These are phyloP conservation scores for Asarcornis scutulata DNA, from an alignment of 2,113 vertebrate genomes.

Conservation along the genomic window DNA sequence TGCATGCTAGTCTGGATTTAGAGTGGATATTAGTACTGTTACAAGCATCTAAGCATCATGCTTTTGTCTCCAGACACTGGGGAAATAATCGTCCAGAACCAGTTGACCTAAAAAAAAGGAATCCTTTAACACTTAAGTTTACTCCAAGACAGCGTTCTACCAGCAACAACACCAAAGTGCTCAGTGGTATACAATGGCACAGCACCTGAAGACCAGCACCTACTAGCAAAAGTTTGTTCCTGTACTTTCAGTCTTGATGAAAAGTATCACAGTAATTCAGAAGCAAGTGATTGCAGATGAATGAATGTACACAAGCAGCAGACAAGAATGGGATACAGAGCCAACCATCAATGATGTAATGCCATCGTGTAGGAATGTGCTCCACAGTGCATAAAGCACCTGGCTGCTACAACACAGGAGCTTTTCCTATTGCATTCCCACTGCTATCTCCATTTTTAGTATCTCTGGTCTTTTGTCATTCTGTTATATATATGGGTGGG, in stretches of 20 bases:
- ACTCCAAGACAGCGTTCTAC: not conserved
- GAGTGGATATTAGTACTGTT: not conserved
- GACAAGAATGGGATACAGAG: not conserved
- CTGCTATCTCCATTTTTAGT: not conserved
- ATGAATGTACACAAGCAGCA: not conserved
- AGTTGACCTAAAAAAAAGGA: not conserved
- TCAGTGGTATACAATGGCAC: not conserved
- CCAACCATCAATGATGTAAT: not conserved
- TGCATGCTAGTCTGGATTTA: not conserved
- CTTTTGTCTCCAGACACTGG: not conserved
- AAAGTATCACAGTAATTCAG: not conserved
- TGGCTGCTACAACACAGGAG: not conserved
- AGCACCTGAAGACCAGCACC: not conserved
- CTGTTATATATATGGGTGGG: not conserved
- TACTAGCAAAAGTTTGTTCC: not conserved
- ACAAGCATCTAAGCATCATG: not conserved
- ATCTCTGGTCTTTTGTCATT: not conserved
- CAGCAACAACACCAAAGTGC: not conserved
- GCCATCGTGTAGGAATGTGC: not conserved
- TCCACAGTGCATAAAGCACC: accelerated
- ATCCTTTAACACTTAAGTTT: not conserved
- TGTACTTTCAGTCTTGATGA: not conserved
- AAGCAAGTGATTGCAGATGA: not conserved
- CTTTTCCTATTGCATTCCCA: not conserved
- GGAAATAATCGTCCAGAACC: not conserved